Base-by-base conservation (phyloP, 2,113 vertebrate genomes). In the Chamaea fasciata region DNA sequence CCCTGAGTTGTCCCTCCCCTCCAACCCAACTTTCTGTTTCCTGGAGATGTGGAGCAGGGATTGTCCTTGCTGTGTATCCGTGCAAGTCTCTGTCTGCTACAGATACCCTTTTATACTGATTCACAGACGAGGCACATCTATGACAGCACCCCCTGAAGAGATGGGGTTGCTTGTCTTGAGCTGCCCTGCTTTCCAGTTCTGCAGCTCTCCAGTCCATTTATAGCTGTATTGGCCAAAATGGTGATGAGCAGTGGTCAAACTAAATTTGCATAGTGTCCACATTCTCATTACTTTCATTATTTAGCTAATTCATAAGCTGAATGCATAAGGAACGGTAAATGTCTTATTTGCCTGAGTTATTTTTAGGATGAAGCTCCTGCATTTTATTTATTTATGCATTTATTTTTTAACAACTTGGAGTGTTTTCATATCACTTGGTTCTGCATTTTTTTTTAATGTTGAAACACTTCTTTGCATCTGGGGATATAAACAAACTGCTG, bases 341-440 rank as follows among this genome's bases (percentile, higher is more conserved):
- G 21, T 60, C 53, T 62, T 73, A 41, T 64, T 87, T 83, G 18
- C 37, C 35, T 7, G 10, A 37, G 28, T 83, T 86, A 74, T 70
- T 88, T 83, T 80, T 41, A 50, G 50, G 4, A 21, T 46, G 21
- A 83, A 69, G 10, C 16, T 88, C 52, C 62, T 73, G 37, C 18
- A 62, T 69, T 90, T 80, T 74, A 85, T 71, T 73, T 85, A 57
- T 94, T 50, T 80, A 30, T 74, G 24, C 62, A 44, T 89, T 73
- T 89, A 15, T 77, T 92, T 92, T 90, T 73, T 70, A 62, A 74
- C 41, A 77, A 1, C 18, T 86, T 56, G 21, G 28, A 50, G 23
- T 35, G 27, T 77, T 91, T 56, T 73, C 35, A 6, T 83, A 53
- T 74, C 19, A 41, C 42, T 90, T 62, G 20, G 10, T 77, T 30